These are phyloP conservation scores for Trichogramma pretiosum DNA, from an alignment of 1,140 invertebrate species.

Conservation along the genomic window DNA sequence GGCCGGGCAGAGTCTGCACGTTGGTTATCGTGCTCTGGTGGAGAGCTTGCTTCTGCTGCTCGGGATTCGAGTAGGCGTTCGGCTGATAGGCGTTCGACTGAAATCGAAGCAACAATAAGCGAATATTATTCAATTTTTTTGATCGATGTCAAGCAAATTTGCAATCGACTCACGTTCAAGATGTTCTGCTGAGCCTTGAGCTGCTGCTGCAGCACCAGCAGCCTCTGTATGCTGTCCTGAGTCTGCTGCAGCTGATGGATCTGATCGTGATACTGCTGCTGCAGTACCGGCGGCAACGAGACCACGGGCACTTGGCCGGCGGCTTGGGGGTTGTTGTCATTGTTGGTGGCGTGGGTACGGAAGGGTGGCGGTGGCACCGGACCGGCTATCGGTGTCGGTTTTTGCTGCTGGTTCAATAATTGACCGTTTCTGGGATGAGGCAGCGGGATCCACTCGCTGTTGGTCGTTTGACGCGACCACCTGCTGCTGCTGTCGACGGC, in stretches of 20 bases:
- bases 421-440: slow-evolving; percentile 27
- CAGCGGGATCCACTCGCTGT: slow-evolving; percentile 42
- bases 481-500: slow-evolving; percentile 21
- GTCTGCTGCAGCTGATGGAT: slow-evolving; percentile 40
- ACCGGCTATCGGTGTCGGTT: slow-evolving; percentile 3
- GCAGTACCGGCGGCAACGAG: slow-evolving; percentile 32
- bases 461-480: slow-evolving; percentile 41
- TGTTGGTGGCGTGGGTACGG: too few relatives aligned
- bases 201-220: slow-evolving; percentile 37
- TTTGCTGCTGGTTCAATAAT: slow-evolving; percentile 14
- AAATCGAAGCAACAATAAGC: not conserved
- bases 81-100: slow-evolving; percentile 34
- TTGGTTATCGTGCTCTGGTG: slow-evolving; percentile 25
- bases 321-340: not conserved
- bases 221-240: slow-evolving; percentile 39
- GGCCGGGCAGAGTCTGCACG: slow-evolving; percentile 21
- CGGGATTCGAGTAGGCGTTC: slow-evolving; percentile 23
- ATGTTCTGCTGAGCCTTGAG: slow-evolving; percentile 36
- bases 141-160: too few relatives aligned
- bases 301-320: slow-evolving; percentile 21
- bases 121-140: not conserved
- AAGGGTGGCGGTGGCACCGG: too few relatives aligned
- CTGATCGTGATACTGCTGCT: slow-evolving; percentile 40
- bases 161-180: slow-evolving; percentile 33
- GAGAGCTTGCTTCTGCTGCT: slow-evolving; percentile 30